Percentiles rank a stretch among this genome's conserved stretches.
Evolutionary conservation across 2,113 vertebrate species (phyloP).

Genomic region (Peromyscus maniculatus): DNA sequence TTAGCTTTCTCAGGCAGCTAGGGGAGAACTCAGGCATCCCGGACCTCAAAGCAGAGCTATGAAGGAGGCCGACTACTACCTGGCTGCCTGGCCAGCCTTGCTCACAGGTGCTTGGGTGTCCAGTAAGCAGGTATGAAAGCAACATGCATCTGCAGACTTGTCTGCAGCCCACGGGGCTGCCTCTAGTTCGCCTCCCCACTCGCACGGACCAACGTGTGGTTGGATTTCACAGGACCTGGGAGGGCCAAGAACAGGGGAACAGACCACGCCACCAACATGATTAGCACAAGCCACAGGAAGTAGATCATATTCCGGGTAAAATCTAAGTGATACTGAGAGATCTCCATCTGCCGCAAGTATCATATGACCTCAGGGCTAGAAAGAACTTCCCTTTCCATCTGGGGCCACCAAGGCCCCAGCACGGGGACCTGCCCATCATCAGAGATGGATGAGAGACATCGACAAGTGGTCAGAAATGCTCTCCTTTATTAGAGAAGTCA

Average conservation of each 20-base stretch:
- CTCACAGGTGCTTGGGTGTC: neutral
- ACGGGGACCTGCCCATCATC: rapidly evolving
- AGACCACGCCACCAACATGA: neutral
- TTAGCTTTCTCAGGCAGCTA: neutral
- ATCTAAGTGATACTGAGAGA: neutral
- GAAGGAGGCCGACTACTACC: neutral
- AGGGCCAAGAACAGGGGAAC: neutral
- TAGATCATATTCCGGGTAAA: neutral
- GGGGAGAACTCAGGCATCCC: neutral
- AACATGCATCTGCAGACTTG: neutral
- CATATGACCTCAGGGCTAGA: neutral
- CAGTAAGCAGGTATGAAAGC: neutral
- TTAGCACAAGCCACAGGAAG: neutral
- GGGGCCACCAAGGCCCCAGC: neutral
- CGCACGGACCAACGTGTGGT: neutral
- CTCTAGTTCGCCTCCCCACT: neutral
- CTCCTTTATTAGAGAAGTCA: neutral
- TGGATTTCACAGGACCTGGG: neutral
- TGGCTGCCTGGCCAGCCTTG: neutral
- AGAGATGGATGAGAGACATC: neutral
- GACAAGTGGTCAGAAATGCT: no score
- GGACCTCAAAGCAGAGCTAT: slow-evolving; percentile 15
- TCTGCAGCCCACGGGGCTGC: neutral
- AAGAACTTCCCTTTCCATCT: neutral
- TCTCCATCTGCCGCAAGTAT: neutral